phyloP scores from a whole-genome alignment of 2,797 vertebrate species.

The Lemur catta region DNA sequence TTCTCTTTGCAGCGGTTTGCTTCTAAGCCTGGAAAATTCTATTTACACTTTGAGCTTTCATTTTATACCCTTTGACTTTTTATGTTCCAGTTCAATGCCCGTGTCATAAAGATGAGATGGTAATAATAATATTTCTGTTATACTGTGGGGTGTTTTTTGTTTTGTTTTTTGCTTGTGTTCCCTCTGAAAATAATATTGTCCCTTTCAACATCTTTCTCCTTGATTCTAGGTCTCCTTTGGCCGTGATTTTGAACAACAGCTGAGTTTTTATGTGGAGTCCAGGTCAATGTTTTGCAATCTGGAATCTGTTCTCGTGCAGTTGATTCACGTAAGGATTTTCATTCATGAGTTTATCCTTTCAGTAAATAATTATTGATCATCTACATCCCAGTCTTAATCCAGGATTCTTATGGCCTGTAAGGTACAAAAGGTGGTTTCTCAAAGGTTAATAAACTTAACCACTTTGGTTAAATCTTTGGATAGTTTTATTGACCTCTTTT shows the following conservation, averaged over 20 bases:
- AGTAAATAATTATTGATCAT: neutral
- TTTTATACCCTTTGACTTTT: neutral
- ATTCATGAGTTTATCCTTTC: neutral
- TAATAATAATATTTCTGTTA: neutral
- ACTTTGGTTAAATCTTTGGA: neutral
- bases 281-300: constrained; percentile 96
- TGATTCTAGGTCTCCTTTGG: constrained; percentile 93
- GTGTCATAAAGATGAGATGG: neutral
- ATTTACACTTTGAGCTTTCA: neutral
- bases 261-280: constrained; percentile 98
- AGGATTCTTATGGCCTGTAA: neutral
- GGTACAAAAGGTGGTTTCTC: neutral
- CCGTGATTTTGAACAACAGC: constrained; percentile 97
- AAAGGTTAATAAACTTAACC: neutral
- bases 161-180: neutral
- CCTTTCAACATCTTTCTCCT: neutral
- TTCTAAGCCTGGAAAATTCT: neutral
- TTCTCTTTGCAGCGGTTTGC: neutral
- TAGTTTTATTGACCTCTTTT: neutral
- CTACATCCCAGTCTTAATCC: neutral
- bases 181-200: neutral
- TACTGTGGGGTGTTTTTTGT: neutral
- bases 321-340: constrained; percentile 93
- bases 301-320: constrained; percentile 94
- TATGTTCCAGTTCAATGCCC: neutral